A percentile compares a stretch with the other conserved stretches of the same genome.
phyloP scores from a whole-genome alignment of 2,888 invertebrate species.

The Hirtodrosophila duncani region DNA sequence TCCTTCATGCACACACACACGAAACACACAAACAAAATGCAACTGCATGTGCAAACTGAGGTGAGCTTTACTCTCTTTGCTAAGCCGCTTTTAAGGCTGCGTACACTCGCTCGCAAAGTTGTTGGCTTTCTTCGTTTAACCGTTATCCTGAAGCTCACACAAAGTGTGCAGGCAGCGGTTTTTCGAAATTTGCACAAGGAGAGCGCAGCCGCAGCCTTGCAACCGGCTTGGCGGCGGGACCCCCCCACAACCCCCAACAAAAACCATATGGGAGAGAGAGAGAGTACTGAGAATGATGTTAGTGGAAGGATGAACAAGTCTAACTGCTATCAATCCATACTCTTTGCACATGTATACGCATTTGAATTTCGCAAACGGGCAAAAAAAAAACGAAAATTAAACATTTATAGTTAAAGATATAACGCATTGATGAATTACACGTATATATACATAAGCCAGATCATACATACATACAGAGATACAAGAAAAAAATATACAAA shows the following conservation, averaged over 20 bases:
- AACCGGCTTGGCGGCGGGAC: conserved; percentile 49
- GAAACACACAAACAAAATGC: conserved; percentile 8
- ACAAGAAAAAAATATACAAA: conserved; percentile 1
- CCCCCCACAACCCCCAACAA: conserved; percentile 35
- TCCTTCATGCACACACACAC: background rate
- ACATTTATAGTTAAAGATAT: no score
- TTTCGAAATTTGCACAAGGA: no score
- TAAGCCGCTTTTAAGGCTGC: no score
- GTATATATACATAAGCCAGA: conserved; percentile 57
- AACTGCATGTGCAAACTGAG: conserved; percentile 10
- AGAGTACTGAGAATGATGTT: conserved; percentile 69
- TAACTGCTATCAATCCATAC: no score
- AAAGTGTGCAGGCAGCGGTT: conserved; percentile 44
- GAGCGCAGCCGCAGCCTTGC: conserved; percentile 49
- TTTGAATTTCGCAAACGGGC: conserved; percentile 26
- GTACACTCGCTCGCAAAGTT: no score
- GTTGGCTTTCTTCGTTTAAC: conserved; percentile 2
- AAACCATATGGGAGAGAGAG: no score
- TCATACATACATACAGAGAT: conserved; percentile 48
- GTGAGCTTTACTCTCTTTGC: conserved; percentile 9
- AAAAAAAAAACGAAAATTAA: conserved; percentile 16
- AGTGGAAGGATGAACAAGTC: no score
- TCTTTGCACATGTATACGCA: conserved; percentile 24
- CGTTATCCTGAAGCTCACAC: conserved; percentile 21
- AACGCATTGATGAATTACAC: conserved; percentile 22